Base-by-base conservation (phyloP, 2,888 invertebrate genomes). In the Diachrysia chrysitis region DNA sequence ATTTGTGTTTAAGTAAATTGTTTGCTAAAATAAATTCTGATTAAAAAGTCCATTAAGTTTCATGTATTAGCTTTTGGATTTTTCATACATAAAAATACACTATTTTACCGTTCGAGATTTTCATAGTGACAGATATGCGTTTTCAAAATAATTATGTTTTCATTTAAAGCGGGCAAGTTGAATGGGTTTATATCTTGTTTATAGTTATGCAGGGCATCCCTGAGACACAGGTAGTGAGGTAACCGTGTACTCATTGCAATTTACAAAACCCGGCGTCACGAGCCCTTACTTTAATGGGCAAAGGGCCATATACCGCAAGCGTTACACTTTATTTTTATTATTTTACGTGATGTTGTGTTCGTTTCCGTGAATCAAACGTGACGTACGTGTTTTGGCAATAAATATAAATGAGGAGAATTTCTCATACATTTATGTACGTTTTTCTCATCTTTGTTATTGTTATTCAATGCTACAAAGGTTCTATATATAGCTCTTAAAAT, bases 241-340 rank as follows among this genome's bases (percentile, higher is more conserved):
- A 14, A 21, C 17, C 12, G 37, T 58, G 53, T 67, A 67, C 61
- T 64, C 79, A 64, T 66, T 82, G 59, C 69, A 69, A 76, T 76
- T 64, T 67, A 69, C 71, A 69, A 66, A 71, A 61, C 56, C 71
- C 54, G 25, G 65, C 70, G 74, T 58, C 65, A 58, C 66, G 46
- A 37, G 64, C 73, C 60, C 76, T 63, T 56, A 60, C 58, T 67
- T 66, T 51, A 66, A 51, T 54, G 37, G 48, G 53, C 58, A 56
- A 69, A 63, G 46, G 35, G 51, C 23, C 21, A 37, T 19, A 19
- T 56, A 19, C 42, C 48, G 23, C 35, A 57, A 25, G 59, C 55
- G 66, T 70, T 67, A 65, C 61, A 73, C 63, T 66, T 69, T 67
- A 71, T 73, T 79, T 79, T 77, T 79, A 76, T n/a, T 42, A 37